A percentile compares a stretch with the other conserved stretches of the same genome.
Evolutionary conservation across 1,140 invertebrate species (phyloP).

Genomic region (Trichonephila inaurata): DNA sequence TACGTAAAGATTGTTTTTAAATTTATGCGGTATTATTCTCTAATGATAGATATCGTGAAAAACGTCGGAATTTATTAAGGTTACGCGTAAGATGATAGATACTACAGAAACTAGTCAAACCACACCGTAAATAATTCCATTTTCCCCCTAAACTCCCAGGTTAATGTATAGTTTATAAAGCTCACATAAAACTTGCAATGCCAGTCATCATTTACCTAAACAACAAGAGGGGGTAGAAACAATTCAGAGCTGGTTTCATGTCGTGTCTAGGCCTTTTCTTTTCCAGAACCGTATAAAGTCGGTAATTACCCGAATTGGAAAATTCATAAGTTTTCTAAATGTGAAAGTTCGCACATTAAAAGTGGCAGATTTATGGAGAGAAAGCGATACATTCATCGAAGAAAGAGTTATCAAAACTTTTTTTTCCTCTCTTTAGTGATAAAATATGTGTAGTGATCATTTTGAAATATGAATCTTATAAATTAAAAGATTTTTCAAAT

Average conservation of each 20-base stretch:
- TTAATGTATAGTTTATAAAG: background rate
- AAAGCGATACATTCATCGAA: background rate
- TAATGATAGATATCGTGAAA: background rate
- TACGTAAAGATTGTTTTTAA: background rate
- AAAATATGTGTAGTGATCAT: too few relatives aligned
- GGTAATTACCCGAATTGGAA: background rate
- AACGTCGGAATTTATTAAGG: background rate
- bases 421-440: too few relatives aligned
- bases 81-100: background rate
- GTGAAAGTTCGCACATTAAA: slow-evolving; percentile 9
- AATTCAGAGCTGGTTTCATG: slow-evolving; percentile 1
- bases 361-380: background rate
- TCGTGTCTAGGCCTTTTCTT: background rate
- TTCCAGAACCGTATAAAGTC: background rate
- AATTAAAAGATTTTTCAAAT: too few relatives aligned
- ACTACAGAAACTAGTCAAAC: background rate
- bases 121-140: slow-evolving; percentile 8
- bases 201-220: slow-evolving; percentile 6
- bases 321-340: background rate
- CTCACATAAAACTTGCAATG: background rate
- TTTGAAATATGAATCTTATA: background rate
- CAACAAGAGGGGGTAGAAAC: background rate
- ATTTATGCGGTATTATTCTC: background rate
- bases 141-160: background rate
- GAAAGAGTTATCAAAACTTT: background rate